These are phyloP conservation scores for Drosophila phalerata DNA, from an alignment of 2,888 invertebrate genomes.

Conservation along the genomic window DNA sequence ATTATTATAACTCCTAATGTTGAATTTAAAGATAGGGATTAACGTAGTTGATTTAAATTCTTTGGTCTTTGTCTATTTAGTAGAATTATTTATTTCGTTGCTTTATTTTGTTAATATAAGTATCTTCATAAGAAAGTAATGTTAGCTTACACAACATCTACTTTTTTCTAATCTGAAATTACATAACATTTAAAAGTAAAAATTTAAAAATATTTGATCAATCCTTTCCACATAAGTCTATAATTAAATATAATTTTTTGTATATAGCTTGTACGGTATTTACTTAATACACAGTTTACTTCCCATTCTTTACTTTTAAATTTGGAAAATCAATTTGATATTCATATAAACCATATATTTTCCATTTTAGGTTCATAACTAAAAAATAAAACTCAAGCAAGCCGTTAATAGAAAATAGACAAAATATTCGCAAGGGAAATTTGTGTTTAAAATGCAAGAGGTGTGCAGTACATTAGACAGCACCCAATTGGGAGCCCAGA, in stretches of 20 bases:
- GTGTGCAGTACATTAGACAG: conserved; percentile 85
- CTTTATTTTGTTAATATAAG: no score
- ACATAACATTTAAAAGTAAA: not conserved
- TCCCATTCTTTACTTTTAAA: not conserved
- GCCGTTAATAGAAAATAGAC: conserved; percentile 15
- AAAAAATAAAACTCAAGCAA: conserved; percentile 7
- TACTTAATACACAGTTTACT: not conserved
- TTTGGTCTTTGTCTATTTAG: no score
- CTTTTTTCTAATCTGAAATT: not conserved
- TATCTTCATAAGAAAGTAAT: not conserved
- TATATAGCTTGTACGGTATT: not conserved
- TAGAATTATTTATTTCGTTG: no score
- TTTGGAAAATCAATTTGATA: not conserved
- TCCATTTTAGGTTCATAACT: conserved; percentile 48
- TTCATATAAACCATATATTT: not conserved
- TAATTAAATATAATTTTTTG: not conserved
- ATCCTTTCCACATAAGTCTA: not conserved
- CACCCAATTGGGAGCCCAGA: conserved; percentile 85
- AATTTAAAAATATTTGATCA: not conserved
- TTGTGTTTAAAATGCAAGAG: conserved; percentile 84
- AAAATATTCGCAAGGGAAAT: conserved; percentile 15
- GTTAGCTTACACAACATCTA: no score
- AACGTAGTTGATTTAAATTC: no score
- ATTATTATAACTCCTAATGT: not conserved
- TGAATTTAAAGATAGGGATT: no score